Conservation (phyloP, 2,113 vertebrate species). For the Phasianus colchicus region DNA sequence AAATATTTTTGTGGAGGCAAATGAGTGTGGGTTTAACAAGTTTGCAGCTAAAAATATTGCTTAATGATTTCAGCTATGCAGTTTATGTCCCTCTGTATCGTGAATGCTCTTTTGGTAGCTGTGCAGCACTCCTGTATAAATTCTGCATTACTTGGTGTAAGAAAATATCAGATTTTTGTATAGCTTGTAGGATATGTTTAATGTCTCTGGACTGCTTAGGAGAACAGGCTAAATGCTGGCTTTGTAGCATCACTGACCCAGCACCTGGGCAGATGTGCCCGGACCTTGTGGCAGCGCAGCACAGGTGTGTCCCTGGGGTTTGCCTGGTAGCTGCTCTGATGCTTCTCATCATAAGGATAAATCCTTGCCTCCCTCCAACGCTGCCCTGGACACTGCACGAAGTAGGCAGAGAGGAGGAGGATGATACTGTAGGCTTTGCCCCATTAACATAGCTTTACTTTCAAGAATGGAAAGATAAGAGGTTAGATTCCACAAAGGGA, state of each 20-base stretch:
- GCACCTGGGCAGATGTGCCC: not conserved
- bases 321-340: fast-evolving
- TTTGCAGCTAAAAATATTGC: constrained; percentile 63
- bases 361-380: not conserved
- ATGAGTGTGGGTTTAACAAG: constrained; percentile 70
- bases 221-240: not conserved
- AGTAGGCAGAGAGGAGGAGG: not conserved
- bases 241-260: not conserved
- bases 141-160: not conserved
- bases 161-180: not conserved
- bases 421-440: not conserved
- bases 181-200: not conserved
- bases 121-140: not conserved
- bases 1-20: constrained; percentile 76
- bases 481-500: constrained; percentile 33
- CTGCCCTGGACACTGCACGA: not conserved
- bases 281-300: not conserved
- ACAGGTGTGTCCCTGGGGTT: fast-evolving
- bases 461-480: not conserved
- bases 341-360: not conserved
- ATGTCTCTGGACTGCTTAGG: not conserved
- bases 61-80: constrained; percentile 22
- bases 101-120: not conserved
- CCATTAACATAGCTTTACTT: not conserved
- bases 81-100: not conserved